Evolutionary conservation across 2,113 vertebrate genomes (phyloP), one percentile per base, ranked within the genome.

Genomic region (Nothoprocta perdicaria): DNA sequence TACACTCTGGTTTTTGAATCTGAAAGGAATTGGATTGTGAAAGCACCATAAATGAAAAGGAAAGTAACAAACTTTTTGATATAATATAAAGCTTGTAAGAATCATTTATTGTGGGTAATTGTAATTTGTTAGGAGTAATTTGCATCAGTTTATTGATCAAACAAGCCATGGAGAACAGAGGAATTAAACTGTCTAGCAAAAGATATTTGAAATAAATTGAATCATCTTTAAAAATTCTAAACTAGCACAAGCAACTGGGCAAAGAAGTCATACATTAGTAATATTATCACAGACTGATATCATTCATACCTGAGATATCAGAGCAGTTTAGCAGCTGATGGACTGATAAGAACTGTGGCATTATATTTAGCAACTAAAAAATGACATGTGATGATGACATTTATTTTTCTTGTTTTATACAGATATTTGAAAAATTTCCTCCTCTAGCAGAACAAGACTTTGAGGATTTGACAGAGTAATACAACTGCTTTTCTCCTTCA

Each of bases 71-170:
- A 33, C 1, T 63, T 57, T 94, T 84, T 86, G 52, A 94, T 89
- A 63, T 50, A 92, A 93, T 52, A 40, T 22, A 91, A 88, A 94
- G 6, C 40, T 79, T 81, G 67, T 61, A 90, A 83, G 43, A 92
- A 90, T 85, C 6, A 83, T 92, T 93, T 94, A 75, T 83, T 86
- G 69, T 68, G 65, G 81, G 40, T 78, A 91, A 87, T 89, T 94
- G 53, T 68, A 91, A 85, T 92, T 88, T 94, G 33, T 94, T 95
- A 75, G 61, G 57, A 84, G 24, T 76, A 74, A 96, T 94, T 96
- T 95, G 46, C 80, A 93, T 92, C 86, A 94, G 26, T 93, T 92
- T 96, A 95, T 96, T 91, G 95, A 94, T 95, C 90, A 95, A 96
- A 92, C 33, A 89, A 92, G 53, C 50, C 2, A 0, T 77, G 62